A percentile compares a stretch with the other conserved stretches of the same genome.
These are phyloP conservation scores for Bathybates hornii DNA, from an alignment of 2,113 vertebrate genomes.

Conservation along the genomic window DNA sequence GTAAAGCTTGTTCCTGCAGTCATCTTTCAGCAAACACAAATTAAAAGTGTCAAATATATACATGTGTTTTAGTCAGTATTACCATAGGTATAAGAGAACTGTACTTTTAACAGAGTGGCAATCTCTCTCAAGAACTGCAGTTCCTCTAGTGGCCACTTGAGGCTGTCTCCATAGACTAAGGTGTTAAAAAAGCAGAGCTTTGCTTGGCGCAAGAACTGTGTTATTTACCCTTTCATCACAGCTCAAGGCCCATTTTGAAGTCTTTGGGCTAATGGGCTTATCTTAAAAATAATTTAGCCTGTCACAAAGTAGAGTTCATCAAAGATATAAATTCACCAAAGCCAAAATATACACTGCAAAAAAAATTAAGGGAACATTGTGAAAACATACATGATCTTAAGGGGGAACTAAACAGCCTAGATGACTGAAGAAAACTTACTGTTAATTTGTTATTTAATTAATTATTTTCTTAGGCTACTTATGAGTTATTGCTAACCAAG, in stretches of 20 bases:
- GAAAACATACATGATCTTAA: neutral
- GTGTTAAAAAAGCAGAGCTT: neutral
- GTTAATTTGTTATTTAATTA: neutral
- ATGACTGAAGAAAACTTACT: neutral
- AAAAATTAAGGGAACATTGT: neutral
- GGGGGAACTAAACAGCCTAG: neutral
- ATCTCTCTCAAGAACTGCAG: neutral
- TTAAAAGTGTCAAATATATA: neutral
- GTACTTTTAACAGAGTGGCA: neutral
- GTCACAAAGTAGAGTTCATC: neutral
- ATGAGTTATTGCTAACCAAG: neutral
- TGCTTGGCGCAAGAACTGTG: neutral
- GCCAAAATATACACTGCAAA: neutral
- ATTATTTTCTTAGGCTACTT: neutral
- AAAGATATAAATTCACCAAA: neutral
- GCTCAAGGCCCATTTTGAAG: neutral
- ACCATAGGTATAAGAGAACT: neutral
- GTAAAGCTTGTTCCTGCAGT: neutral
- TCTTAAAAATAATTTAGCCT: neutral
- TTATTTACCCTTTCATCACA: neutral
- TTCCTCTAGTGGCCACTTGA: neutral
- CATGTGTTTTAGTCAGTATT: neutral
- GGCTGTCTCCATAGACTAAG: neutral
- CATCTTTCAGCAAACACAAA: neutral
- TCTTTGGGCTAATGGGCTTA: neutral